These are phyloP conservation scores for Grallaria varia DNA, from an alignment of 2,113 vertebrate species.

Conservation along the genomic window DNA sequence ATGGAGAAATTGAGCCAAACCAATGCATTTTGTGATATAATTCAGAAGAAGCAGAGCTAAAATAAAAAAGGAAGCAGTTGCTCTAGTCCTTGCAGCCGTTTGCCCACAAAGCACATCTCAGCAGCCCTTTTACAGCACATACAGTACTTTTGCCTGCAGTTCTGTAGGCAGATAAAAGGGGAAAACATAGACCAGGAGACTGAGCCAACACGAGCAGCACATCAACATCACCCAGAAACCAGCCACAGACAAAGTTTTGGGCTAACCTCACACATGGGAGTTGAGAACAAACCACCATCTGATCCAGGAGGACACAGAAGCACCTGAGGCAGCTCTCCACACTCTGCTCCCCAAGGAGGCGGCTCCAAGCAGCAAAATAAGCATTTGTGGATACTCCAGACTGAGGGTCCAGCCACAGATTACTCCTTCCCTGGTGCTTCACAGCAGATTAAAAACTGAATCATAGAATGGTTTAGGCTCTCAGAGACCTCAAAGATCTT, in stretches of 20 bases:
- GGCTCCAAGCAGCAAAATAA: not conserved
- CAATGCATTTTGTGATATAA: not conserved
- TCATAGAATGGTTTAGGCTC: not conserved
- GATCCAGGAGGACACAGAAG: not conserved
- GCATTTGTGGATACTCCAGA: not conserved
- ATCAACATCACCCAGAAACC: not conserved
- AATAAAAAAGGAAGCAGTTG: not conserved
- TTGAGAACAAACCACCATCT: fast-evolving
- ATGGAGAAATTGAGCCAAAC: not conserved
- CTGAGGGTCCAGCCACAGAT: not conserved
- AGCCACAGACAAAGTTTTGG: not conserved
- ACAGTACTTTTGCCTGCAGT: not conserved
- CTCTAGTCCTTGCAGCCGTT: not conserved
- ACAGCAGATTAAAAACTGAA: not conserved
- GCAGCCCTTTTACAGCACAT: not conserved
- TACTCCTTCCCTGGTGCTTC: not conserved
- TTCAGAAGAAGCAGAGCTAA: not conserved
- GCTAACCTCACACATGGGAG: not conserved
- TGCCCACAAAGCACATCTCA: not conserved
- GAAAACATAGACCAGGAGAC: not conserved
- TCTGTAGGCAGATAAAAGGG: not conserved
- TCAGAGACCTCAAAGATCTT: not conserved
- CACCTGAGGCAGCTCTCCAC: not conserved
- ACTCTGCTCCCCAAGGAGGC: not conserved
- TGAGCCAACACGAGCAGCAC: not conserved